These are phyloP conservation scores for Serripes groenlandicus DNA, from an alignment of 2,888 invertebrate genomes.

Conservation along the genomic window DNA sequence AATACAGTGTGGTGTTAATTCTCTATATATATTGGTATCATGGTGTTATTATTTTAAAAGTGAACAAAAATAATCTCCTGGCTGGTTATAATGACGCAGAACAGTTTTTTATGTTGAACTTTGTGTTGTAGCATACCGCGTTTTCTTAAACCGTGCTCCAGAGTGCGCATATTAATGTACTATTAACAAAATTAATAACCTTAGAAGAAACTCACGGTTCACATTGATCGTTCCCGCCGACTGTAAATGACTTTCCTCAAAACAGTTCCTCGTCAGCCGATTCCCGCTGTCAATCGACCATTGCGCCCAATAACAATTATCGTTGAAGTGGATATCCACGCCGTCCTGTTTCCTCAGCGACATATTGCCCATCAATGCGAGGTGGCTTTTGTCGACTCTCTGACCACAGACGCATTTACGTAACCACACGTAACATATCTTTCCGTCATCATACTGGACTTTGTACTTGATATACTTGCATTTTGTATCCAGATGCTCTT, in stretches of 20 bases:
- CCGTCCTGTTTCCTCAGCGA: slow-evolving; percentile 7
- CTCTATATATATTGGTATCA: too few relatives aligned
- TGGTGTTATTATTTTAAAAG: too few relatives aligned
- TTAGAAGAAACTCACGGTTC: slow-evolving; percentile 16
- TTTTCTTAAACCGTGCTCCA: too few relatives aligned
- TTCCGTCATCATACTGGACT: not conserved
- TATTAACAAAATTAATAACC: too few relatives aligned
- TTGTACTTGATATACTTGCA: not conserved
- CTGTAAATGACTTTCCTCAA: not conserved
- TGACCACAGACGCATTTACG: slow-evolving; percentile 7
- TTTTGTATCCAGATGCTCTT: slow-evolving; percentile 8
- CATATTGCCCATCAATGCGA: not conserved
- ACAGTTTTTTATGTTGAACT: too few relatives aligned
- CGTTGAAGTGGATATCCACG: slow-evolving; percentile 2
- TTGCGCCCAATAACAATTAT: not conserved
- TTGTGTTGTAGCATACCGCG: too few relatives aligned
- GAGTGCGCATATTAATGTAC: too few relatives aligned
- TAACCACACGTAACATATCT: slow-evolving; percentile 5
- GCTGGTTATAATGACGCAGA: too few relatives aligned
- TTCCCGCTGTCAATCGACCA: not conserved
- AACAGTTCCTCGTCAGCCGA: slow-evolving; percentile 5
- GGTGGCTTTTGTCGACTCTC: not conserved
- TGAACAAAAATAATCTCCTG: too few relatives aligned
- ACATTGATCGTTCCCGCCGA: not conserved
- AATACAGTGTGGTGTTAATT: too few relatives aligned